phyloP scores from a whole-genome alignment of 1,140 invertebrate genomes.

The Holotrichia oblita region DNA sequence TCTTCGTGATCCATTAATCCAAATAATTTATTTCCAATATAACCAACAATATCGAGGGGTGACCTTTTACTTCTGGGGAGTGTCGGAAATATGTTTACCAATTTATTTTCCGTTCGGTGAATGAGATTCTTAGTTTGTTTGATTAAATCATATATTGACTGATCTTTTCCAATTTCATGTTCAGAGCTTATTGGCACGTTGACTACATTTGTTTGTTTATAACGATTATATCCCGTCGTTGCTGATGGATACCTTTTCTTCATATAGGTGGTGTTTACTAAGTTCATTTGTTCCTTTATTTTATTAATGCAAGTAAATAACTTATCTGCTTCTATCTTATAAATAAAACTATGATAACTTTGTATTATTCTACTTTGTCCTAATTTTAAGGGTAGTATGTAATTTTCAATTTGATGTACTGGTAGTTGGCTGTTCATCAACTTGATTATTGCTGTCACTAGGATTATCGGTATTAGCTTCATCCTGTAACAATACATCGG shows the following conservation, averaged over 20 bases:
- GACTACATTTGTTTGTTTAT: too few species aligned
- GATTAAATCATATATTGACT: not conserved
- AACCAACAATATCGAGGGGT: not conserved
- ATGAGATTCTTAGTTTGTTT: not conserved
- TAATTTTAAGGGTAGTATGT: not conserved
- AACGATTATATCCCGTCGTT: too few species aligned
- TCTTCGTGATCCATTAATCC: not conserved
- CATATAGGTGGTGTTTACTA: not conserved
- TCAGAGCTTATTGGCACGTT: too few species aligned
- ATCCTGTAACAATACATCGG: not conserved
- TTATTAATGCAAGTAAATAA: not conserved
- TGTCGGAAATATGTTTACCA: not conserved
- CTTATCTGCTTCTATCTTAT: not conserved
- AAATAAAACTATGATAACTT: not conserved
- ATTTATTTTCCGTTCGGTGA: not conserved
- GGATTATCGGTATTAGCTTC: not conserved
- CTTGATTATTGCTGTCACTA: not conserved
- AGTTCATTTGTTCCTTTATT: not conserved
- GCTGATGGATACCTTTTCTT: too few species aligned
- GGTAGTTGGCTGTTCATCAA: not conserved
- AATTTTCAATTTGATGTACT: not conserved
- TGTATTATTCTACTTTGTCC: not conserved
- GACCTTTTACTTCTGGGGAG: not conserved
- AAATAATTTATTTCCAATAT: not conserved
- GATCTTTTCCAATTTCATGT: not conserved